phyloP scores from a whole-genome alignment of 2,113 vertebrate genomes.

The Zosterops lateralis region DNA sequence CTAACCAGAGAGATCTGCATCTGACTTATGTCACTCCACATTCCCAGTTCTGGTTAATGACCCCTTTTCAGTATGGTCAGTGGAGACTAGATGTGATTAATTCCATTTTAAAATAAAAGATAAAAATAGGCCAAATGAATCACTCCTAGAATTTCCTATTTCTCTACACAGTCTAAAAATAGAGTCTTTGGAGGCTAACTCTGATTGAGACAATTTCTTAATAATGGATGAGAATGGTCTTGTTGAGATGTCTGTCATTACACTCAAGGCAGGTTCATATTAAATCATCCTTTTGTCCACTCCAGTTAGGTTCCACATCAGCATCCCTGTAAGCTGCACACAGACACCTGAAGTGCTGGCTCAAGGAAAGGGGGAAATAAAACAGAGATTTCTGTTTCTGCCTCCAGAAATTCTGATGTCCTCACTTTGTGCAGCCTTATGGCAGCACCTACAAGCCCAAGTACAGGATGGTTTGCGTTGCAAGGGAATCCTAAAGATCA shows the following conservation, averaged over 20 bases:
- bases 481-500: background rate
- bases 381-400: background rate
- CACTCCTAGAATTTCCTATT: background rate
- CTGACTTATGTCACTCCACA: background rate
- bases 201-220: background rate
- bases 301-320: background rate
- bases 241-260: background rate
- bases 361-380: background rate
- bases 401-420: background rate
- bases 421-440: background rate
- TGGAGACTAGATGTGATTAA: background rate
- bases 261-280: background rate
- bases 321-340: background rate
- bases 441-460: background rate
- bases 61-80: background rate
- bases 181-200: background rate
- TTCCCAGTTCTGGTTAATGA: background rate
- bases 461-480: background rate
- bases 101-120: background rate
- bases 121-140: background rate
- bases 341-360: background rate
- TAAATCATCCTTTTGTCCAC: background rate
- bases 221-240: background rate
- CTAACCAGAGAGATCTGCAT: background rate
- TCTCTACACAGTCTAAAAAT: background rate